These are phyloP conservation scores for Triplophysa rosa DNA, from an alignment of 2,113 vertebrate species.

Conservation along the genomic window DNA sequence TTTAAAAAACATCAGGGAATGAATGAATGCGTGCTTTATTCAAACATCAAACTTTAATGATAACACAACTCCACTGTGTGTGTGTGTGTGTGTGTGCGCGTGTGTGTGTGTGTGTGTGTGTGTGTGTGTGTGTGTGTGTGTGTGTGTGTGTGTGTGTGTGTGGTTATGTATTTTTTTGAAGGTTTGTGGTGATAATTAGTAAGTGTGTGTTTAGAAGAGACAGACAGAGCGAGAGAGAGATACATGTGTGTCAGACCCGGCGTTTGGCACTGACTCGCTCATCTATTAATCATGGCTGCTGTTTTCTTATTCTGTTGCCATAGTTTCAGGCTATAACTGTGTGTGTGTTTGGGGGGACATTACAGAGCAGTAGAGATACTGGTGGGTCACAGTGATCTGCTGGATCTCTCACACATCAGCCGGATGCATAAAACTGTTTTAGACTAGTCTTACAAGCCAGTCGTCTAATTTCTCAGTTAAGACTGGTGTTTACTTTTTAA, in stretches of 20 bases:
- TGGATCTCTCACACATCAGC: no score
- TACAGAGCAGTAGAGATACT: conserved; percentile 38
- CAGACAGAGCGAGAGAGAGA: conserved; percentile 47
- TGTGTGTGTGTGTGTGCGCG: neutral
- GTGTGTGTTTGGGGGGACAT: conserved; percentile 83
- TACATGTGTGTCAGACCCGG: conserved; percentile 78
- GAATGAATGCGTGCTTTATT: no score
- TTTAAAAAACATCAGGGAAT: no score
- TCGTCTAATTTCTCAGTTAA: no score
- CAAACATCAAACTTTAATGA: no score
- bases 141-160: neutral
- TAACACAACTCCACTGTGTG: neutral
- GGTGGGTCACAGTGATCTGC: neutral
- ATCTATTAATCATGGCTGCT: conserved; percentile 99
- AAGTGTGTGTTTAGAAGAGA: conserved; percentile 22
- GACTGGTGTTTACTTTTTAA: no score
- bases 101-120: neutral
- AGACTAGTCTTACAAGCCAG: no score
- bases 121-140: neutral
- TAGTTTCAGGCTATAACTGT: conserved; percentile 96
- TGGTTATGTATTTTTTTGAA: conserved; percentile 33
- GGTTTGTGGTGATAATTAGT: conserved; percentile 4
- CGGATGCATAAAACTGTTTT: no score
- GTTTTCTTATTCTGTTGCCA: conserved; percentile 98
- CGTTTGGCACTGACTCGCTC: conserved; percentile 88